Evolutionary conservation across 2,888 invertebrate species (phyloP), one percentile per base, ranked within the genome.

Genomic region (Leptopilina syphax): DNA sequence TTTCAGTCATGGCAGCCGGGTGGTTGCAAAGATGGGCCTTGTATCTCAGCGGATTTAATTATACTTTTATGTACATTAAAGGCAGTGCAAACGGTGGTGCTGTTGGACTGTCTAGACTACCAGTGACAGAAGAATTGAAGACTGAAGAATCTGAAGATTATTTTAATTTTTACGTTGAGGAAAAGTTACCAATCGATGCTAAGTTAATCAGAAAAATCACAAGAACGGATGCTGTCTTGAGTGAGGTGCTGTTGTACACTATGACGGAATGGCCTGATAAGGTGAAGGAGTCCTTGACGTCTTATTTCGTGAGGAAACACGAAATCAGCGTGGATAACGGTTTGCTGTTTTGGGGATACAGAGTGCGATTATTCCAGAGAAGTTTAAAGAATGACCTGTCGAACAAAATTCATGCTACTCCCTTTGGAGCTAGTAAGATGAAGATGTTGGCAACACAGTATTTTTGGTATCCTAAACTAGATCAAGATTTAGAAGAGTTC

Each of bases 311-410:
- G 5, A 63, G 50, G 6, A 24, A 41, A 13, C 24, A 76, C 0
- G 80, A 82, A 77, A 79, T 84, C 1, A 79, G 79, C 63, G 76
- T 83, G 1, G 82, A 83, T 4, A 67, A 82, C 34, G 80, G 67
- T 8, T 34, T 83, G 24, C 47, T 85, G 13, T 80, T 89, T 77
- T 87, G 86, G 87, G 84, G 85, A 5, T 83, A 88, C 65, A 80
- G 87, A 80, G 81, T 87, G 81, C 86, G 10, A 67, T 88, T 8
- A 84, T 88, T 78, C 87, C 87, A 7, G 24, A 82, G 18, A 83
- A 81, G 44, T 81, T 5, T 3, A 47, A 63, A 63, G 24, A 7
- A 9, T 4, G 7, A 78, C 24, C 47, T 88, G 0, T 79, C 87
- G 6, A 24, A 83, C 3, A 85, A 87, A 81, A 77, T 87, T 13